Conservation (phyloP, 2,113 vertebrate species). For the Ageneiosus marmoratus region DNA sequence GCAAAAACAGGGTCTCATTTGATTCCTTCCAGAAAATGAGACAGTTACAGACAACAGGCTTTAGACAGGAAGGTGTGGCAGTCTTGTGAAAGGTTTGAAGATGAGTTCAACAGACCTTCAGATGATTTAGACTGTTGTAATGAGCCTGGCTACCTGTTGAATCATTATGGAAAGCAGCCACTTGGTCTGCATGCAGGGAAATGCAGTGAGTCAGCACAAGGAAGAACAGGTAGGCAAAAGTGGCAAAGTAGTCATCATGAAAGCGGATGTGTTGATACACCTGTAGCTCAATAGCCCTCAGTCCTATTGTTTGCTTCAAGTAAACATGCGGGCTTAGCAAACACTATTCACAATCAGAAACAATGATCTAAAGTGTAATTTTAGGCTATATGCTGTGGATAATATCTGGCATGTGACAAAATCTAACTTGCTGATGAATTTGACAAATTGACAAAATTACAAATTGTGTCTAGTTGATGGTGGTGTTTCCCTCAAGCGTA, state of each 20-base stretch:
- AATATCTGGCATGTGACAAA: not conserved
- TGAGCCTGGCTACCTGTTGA: constrained; percentile 45
- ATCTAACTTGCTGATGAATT: no score
- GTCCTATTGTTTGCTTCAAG: not conserved
- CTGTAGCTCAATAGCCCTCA: not conserved
- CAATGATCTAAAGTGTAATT: not conserved
- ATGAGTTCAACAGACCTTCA: constrained; percentile 41
- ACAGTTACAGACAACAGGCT: constrained; percentile 22
- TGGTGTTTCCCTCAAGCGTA: not conserved
- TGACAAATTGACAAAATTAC: no score
- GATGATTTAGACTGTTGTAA: constrained; percentile 44
- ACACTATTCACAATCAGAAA: not conserved
- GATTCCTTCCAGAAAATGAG: not conserved
- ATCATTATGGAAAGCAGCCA: constrained; percentile 48
- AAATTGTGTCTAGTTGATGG: not conserved
- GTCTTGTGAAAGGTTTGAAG: constrained; percentile 37
- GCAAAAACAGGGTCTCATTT: constrained; percentile 9
- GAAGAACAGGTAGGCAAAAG: constrained; percentile 27
- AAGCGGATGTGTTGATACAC: constrained; percentile 23
- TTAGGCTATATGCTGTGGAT: not conserved
- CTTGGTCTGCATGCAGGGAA: constrained; percentile 18
- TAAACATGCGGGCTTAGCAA: not conserved
- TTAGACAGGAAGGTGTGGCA: constrained; percentile 37
- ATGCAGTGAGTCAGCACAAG: constrained; percentile 37
- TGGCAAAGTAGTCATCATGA: constrained; percentile 21